Evolutionary conservation across 2,113 vertebrate species (phyloP), one percentile per base, ranked within the genome.

Genomic region (Aleadryas rufinucha): DNA sequence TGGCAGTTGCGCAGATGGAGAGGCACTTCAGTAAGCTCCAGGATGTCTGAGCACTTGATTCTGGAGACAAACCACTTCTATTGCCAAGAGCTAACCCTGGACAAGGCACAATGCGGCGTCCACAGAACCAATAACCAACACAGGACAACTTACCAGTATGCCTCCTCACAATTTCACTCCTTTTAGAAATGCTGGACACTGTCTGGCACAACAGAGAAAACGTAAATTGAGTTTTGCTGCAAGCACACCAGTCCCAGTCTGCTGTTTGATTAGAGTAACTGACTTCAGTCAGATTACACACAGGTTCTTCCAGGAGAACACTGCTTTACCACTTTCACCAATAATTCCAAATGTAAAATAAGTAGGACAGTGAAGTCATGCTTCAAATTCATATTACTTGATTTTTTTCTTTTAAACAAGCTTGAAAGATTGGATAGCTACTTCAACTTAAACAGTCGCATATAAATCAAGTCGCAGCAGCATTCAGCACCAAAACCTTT

Each of bases 391-490:
- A 39, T 41, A 63, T 74, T n/a, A n/a, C 39, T 92, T 90, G 47
- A 9, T 39, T 76, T 47, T 42, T 78, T 63, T 70, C 53, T 65
- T 47, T 18, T 2, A 44, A 61, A 61, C 33, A 42, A 77, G 26
- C 56, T 83, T 91, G 30, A 31, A 61, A 90, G 52, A 70, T 70
- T 56, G 54, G 89, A 56, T 26, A 74, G 63, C 57, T 86, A 80
- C 26, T 94, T 96, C 87, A 87, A 37, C 89, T 92, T 79, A 44
- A 96, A 83, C 63, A 75, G 53, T 37, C 52, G 61, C 26, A 45
- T 22, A 88, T 66, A 95, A 95, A 79, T 97, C 92, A 95, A 94
- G 74, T 47, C 16, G 2, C 16, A 91, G 91, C 37, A 91, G 74
- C 39, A 71, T 56, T 90, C 88, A 88, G 74, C 84, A 78, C 44